Evolutionary conservation across 2,888 invertebrate genomes (phyloP), one percentile per base, ranked within the genome.

Genomic region (Cheilosia grossa): DNA sequence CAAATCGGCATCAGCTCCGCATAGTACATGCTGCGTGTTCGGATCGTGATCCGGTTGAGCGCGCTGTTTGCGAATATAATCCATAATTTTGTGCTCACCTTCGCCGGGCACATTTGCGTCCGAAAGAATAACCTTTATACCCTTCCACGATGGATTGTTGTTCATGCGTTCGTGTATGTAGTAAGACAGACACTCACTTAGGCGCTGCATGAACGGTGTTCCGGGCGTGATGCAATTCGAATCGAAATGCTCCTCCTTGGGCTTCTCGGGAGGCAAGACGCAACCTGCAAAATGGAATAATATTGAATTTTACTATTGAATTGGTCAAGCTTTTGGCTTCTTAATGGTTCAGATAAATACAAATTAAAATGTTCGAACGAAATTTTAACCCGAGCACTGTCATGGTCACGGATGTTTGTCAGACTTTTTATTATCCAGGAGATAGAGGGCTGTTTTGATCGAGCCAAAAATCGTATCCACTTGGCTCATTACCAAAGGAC

Each of bases 81-180:
- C 99, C 99, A 99, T 99, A 88, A 99, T 99, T 93, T 99, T 99
- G 91, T 99, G 99, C 92, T 99, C 99, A 0, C 99, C 98, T 92
- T 98, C 98, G 6, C 98, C 98, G 0, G 98, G 98, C 5, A 98
- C 98, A 92, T 99, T 99, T 1, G 99, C 99, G 92, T 99, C 99
- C 2, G 99, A 99, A n/a, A 99, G 93, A 89, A 99, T 97, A 9
- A 97, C 96, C 92, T 98, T 98, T 85, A 99, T 95, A 49, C 96
- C 95, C 89, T 95, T 95, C 99, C 99, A 99, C 0, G 98, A 98
- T 2, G 98, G 97, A 91, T 99, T 97, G 90, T 93, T 98, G 91
- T 98, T 99, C 87, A 99, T 86, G 5, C 90, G 88, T 63, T 91
- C 90, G 78, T 92, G 91, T 27, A 92, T 89, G 87, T 90, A 89